Evolutionary conservation across 2,113 vertebrate genomes (phyloP), one percentile per base, ranked within the genome.

Genomic region (Upupa epops): DNA sequence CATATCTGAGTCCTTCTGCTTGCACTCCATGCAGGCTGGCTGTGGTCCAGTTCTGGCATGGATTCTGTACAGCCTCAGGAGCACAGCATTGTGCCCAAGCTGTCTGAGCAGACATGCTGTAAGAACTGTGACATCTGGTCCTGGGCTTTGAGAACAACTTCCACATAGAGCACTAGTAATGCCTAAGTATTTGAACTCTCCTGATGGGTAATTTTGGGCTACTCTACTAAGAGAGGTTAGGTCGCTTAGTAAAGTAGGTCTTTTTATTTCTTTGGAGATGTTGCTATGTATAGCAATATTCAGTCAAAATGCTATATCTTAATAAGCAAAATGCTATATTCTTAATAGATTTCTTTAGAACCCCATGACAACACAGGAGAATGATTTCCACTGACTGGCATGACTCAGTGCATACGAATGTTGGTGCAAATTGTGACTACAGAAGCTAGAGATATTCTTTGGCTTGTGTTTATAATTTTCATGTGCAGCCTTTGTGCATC

Each of bases 71-170:
- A 64, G 76, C 91, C 86, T 51, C 1, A 1, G 83, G 14, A 84
- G 70, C 74, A 18, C 58, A 83, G 86, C 69, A 31, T 26, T 40
- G 4, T 13, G 81, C 92, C 83, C 77, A 78, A 92, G 19, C 45
- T 74, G 83, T 90, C 37, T 0, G 1, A 78, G 72, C 79, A 93
- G 79, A 85, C 46, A 14, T 59, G 36, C 69, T 72, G 52, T 54
- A 83, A 86, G 83, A 86, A 77, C 76, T 58, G 69, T 80, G 73
- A 88, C 76, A 90, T 90, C 83, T 95, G 73, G 54, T 81, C 37
- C 61, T 25, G 45, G 46, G 64, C 34, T 86, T 63, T 52, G 28
- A 56, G 49, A 71, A n/a, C 26, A 22, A 70, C 52, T 88, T 88
- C 61, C 34, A 13, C 69, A 65, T 3, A 4, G 60, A 73, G 52